These are phyloP conservation scores for Graptemys geographica DNA, from an alignment of 2,797 vertebrate species.

Conservation along the genomic window DNA sequence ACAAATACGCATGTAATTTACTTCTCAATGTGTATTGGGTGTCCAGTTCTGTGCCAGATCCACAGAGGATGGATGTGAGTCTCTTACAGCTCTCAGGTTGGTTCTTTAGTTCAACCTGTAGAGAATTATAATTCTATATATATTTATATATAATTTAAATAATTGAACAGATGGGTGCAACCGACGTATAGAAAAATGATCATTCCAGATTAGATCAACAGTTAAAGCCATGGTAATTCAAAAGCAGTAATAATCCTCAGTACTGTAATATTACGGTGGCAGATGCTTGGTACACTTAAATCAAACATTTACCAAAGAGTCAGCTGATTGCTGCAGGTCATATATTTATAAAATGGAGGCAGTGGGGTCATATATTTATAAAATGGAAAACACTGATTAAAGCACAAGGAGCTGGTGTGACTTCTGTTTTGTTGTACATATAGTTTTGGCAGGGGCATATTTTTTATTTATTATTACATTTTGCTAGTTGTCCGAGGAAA, in stretches of 20 bases:
- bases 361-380: neutral
- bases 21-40: neutral
- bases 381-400: neutral
- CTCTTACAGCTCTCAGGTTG: neutral
- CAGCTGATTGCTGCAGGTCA: neutral
- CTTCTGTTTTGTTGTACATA: neutral
- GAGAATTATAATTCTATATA: neutral
- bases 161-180: slow-evolving; percentile 18
- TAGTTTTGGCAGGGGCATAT: neutral
- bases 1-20: neutral
- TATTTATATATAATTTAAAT: neutral
- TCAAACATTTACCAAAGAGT: neutral
- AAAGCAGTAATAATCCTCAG: neutral
- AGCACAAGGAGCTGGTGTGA: neutral
- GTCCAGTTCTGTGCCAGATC: neutral
- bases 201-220: neutral
- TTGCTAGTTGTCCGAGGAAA: neutral
- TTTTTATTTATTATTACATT: neutral
- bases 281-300: slow-evolving; percentile 30
- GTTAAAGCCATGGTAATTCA: slow-evolving; percentile 25
- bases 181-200: neutral
- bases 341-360: neutral
- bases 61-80: neutral
- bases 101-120: neutral
- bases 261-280: neutral